Evolutionary conservation across 1,140 invertebrate genomes (phyloP).

Genomic region (Belonocnema kinseyi): DNA sequence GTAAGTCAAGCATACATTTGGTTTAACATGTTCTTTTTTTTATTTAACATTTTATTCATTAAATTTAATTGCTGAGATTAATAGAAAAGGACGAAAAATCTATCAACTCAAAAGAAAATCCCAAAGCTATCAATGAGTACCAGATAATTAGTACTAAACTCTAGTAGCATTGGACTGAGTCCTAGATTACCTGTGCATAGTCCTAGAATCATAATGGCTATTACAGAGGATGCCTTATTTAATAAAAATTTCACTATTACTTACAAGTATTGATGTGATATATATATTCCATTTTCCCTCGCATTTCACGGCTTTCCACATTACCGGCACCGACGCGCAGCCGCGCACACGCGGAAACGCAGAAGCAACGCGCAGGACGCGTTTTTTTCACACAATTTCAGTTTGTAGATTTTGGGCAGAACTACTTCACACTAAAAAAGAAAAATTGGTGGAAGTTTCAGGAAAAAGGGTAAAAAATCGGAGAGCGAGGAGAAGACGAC

Average conservation of each 20-base stretch:
- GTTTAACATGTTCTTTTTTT: no score
- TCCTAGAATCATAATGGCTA: no score
- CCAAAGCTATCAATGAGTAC: no score
- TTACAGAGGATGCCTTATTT: no score
- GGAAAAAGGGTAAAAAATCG: not conserved
- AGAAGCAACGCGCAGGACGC: constrained; percentile 40
- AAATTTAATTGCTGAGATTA: no score
- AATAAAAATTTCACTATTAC: not conserved
- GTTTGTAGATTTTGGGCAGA: not conserved
- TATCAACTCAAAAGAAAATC: no score
- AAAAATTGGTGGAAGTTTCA: constrained; percentile 1
- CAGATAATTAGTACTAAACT: no score
- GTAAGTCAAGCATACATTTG: no score
- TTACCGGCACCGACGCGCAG: constrained; percentile 49
- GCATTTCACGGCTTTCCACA: constrained; percentile 50
- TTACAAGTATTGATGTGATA: not conserved
- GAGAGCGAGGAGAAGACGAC: not conserved
- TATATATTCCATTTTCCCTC: constrained; percentile 35
- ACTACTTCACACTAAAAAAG: not conserved
- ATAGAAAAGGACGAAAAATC: no score
- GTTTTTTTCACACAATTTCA: not conserved
- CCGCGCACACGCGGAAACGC: constrained; percentile 47
- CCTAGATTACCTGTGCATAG: no score
- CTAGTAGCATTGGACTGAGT: no score
- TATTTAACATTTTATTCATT: no score